Evolutionary conservation across 2,888 invertebrate genomes (phyloP), one percentile per base, ranked within the genome.

Genomic region (Pherbina coryleti): DNA sequence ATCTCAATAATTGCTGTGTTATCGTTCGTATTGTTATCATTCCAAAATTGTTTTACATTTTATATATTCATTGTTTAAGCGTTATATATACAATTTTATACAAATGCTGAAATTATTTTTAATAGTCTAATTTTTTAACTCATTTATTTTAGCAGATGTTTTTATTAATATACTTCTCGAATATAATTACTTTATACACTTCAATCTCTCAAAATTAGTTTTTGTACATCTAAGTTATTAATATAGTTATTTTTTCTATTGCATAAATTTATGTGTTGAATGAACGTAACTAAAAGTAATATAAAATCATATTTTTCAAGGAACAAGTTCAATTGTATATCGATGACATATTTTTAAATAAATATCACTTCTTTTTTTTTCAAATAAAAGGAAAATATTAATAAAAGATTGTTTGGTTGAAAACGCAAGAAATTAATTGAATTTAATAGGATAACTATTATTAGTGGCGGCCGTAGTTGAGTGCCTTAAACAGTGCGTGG

Each of bases 241-340:
- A 67, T 11, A 19, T 14, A 49, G 3, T 28, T 9, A 17, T 22
- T 22, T 25, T 60, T 60, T 28, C 17, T n/a, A 31, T n/a, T 53
- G 53, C 25, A 70, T 53, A 28, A 31, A 9, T 51, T 25, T 53
- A 70, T 19, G n/a, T 31, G n/a, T 31, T 71, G 17, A 55, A 28
- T 55, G 53, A 19, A 57, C 55, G 72, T 57, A 57, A 72, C 72
- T 55, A 3, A 73, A 73, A 49, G 73, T 60, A 73, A 53, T 53
- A 75, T 75, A 25, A 75, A 75, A 14, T 64, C 53, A 75, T 53
- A 75, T 75, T 75, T 60, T 72, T 60, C 2, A 44, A 69, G 25
- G 14, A 57, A 75, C 22, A 67, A 37, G 49, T 57, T 69, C 60
- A 69, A 60, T 69, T 75, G 69, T 75, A 69, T 64, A 44, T 51